Conservation (phyloP, 2,888 invertebrate species). For the Acholoe squamosa region DNA sequence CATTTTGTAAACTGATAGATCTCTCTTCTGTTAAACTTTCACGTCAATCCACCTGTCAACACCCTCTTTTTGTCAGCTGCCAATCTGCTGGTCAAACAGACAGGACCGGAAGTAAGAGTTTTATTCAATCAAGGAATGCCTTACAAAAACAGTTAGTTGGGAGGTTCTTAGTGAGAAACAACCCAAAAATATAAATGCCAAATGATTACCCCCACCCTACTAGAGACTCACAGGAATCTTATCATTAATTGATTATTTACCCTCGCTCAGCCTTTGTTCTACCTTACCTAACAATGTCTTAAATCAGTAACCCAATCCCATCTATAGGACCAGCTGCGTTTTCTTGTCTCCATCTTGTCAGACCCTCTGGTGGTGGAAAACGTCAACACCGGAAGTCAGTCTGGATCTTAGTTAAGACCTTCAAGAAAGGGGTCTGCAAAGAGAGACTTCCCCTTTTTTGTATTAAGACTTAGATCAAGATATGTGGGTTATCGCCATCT, state of each 20-base stretch:
- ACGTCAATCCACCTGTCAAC: slow-evolving; percentile 41
- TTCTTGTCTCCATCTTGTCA: not conserved
- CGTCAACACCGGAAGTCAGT: slow-evolving; percentile 51
- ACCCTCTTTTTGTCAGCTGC: not conserved
- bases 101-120: not conserved
- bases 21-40: slow-evolving; percentile 34
- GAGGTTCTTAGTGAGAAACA: no score
- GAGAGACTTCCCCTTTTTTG: not conserved
- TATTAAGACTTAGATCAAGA: not conserved
- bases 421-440: not conserved
- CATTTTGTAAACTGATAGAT: not conserved
- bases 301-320: not conserved
- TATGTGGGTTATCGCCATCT: slow-evolving; percentile 23
- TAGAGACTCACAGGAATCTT: not conserved
- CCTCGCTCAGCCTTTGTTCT: not conserved
- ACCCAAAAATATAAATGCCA: no score
- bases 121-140: not conserved
- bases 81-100: slow-evolving; percentile 13
- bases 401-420: slow-evolving; percentile 30
- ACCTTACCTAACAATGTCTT: not conserved
- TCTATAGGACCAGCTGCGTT: not conserved
- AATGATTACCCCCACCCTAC: no score
- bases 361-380: no score
- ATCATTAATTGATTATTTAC: slow-evolving; percentile 11
- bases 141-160: not conserved